Percentiles rank a stretch among this genome's conserved stretches.
Evolutionary conservation across 1,140 invertebrate genomes (phyloP).

Genomic region (Neocloeon triangulifer): DNA sequence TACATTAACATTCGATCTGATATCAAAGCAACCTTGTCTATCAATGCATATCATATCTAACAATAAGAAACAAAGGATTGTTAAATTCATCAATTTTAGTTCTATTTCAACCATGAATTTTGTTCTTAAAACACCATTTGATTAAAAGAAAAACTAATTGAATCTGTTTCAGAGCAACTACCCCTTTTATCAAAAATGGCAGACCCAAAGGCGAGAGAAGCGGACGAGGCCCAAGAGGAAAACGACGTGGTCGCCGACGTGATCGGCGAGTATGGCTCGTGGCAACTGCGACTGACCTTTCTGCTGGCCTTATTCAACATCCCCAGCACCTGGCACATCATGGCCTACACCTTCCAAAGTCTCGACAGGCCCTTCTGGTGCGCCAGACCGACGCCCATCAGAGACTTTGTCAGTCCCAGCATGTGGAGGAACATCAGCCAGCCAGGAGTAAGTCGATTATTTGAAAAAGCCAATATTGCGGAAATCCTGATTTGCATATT

Average conservation of each 20-base stretch:
- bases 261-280: constrained; percentile 30
- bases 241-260: constrained; percentile 18
- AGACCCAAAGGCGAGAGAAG: constrained; percentile 16
- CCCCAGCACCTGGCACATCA: constrained; percentile 39
- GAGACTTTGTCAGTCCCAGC: constrained; percentile 13
- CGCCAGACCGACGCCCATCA: constrained; percentile 13
- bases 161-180: too few species aligned
- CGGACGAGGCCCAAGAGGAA: constrained; percentile 12
- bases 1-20: too few species aligned
- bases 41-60: too few species aligned
- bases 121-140: too few species aligned
- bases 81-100: too few species aligned
- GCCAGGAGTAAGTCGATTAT: too few species aligned
- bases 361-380: constrained; percentile 34
- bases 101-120: too few species aligned
- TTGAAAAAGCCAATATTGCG: too few species aligned
- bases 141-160: too few species aligned
- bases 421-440: background rate
- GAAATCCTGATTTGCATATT: constrained; percentile 1
- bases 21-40: too few species aligned
- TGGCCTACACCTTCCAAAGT: constrained; percentile 38
- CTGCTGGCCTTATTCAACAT: constrained; percentile 37
- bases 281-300: constrained; percentile 34
- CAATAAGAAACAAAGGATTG: too few species aligned
- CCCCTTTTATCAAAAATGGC: too few species aligned